Evolutionary conservation across 1,140 invertebrate genomes (phyloP).

Genomic region (Dendroctonus valens): DNA sequence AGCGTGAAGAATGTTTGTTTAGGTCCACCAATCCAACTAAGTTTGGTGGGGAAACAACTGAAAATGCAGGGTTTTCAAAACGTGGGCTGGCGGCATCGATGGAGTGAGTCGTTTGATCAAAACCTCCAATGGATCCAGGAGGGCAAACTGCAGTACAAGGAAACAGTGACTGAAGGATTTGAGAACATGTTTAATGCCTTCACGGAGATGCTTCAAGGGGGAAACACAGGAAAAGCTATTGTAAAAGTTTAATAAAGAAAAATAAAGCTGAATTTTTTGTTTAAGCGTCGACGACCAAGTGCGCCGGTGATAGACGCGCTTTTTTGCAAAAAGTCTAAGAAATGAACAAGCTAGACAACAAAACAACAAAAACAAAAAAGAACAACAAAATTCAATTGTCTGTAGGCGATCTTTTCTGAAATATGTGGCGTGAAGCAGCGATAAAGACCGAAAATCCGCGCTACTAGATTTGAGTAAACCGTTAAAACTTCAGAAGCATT

Average conservation of each 20-base stretch:
- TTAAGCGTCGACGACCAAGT: too few relatives aligned
- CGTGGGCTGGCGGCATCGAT: conserved; percentile 53
- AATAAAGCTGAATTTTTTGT: background rate
- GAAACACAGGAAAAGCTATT: conserved; percentile 66
- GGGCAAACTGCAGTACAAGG: conserved; percentile 62
- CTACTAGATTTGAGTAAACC: too few relatives aligned
- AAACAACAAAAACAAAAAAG: too few relatives aligned
- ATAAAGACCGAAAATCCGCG: too few relatives aligned
- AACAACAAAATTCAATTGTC: too few relatives aligned
- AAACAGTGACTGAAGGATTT: conserved; percentile 64
- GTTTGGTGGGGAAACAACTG: conserved; percentile 56
- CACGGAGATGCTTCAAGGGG: conserved; percentile 59
- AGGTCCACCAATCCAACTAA: conserved; percentile 49
- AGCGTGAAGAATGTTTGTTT: conserved; percentile 36
- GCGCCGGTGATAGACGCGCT: too few relatives aligned
- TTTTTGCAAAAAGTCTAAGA: too few relatives aligned
- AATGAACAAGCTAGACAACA: too few relatives aligned
- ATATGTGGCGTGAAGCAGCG: too few relatives aligned
- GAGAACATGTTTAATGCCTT: conserved; percentile 67
- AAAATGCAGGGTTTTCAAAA: conserved; percentile 64
- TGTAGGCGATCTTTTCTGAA: too few relatives aligned
- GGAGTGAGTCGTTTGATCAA: conserved; percentile 57
- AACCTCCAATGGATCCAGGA: conserved; percentile 58
- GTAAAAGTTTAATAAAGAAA: conserved; percentile 46
- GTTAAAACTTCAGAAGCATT: background rate